Evolutionary conservation across 1,140 invertebrate genomes (phyloP), one percentile per base, ranked within the genome.

Genomic region (Neodiprion fabricii): DNA sequence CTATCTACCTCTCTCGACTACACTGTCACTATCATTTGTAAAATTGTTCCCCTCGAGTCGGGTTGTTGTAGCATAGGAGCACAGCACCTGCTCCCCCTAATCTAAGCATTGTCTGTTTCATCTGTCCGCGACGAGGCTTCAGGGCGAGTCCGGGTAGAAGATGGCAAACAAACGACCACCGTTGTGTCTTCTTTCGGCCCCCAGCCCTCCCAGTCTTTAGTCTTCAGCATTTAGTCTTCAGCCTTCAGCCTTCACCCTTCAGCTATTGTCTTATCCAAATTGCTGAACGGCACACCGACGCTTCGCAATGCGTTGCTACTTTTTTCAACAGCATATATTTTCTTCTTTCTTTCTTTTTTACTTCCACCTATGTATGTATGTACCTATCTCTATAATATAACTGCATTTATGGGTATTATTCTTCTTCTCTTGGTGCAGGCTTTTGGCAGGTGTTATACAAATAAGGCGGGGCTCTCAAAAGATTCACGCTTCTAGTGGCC

Each of bases 51-150:
- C 53, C 53, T 61, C 53, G 5, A 61, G 5, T 40, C 28, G 53
- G 53, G 53, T 12, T 17, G 53, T 12, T 17, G 28, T 40, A 40
- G 5, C 28, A 5, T 40, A 40, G 28, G 28, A 40, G 28, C 28
- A 40, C 28, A 40, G 53, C 53, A 61, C 53, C 53, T 61, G 53
- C 53, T 61, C 53, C 53, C 53, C 53, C 3, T 61, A 61, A 61
- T 61, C 53, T 61, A 61, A 61, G 53, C 53, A 61, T 61, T 61
- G 53, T 61, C 53, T 61, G 53, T 61, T 61, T 61, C 53, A 61
- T 61, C 53, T 61, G 53, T 61, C 53, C 53, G 5, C 53, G 53
- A 14, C 53, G 53, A 17, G 53, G n/a, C 53, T 17, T 61, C 53
- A 9, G 53, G 53, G 53, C 53, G 11, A 61, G 53, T 61, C 53